Evolutionary conservation across 2,888 invertebrate species (phyloP).

Genomic region (Camptogramma bilineatum): DNA sequence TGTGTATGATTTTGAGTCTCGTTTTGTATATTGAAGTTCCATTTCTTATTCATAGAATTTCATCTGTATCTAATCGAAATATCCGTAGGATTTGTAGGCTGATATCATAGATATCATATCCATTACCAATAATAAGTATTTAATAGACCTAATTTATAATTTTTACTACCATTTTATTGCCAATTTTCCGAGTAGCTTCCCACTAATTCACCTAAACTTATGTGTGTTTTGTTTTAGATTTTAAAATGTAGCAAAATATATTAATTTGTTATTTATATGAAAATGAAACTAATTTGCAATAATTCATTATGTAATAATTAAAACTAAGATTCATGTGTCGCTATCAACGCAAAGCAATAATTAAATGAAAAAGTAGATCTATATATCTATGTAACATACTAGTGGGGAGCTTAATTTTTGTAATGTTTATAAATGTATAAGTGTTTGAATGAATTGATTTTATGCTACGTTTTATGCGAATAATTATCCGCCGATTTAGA

Average conservation of each 20-base stretch:
- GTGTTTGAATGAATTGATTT: slow-evolving; percentile 28
- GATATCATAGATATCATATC: slow-evolving; percentile 26
- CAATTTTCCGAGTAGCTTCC: slow-evolving; percentile 9
- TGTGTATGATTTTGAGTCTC: slow-evolving; percentile 22
- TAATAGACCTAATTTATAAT: slow-evolving; percentile 11
- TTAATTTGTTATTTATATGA: too few relatives aligned
- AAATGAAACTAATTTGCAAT: too few relatives aligned
- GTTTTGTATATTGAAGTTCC: slow-evolving; percentile 21
- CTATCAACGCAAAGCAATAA: not conserved
- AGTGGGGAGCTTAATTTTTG: slow-evolving; percentile 4
- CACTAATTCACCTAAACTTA: not conserved
- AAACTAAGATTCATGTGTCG: too few relatives aligned
- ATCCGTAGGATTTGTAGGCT: slow-evolving; percentile 20
- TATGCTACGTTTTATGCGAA: slow-evolving; percentile 36
- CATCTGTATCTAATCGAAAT: slow-evolving; percentile 24
- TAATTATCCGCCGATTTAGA: slow-evolving; percentile 58
- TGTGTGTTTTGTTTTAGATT: not conserved
- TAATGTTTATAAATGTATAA: slow-evolving; percentile 17
- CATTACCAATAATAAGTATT: slow-evolving; percentile 22
- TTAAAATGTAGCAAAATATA: not conserved
- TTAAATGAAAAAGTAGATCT: not conserved
- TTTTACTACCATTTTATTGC: slow-evolving; percentile 13
- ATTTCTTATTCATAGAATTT: slow-evolving; percentile 19
- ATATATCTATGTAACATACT: too few relatives aligned
- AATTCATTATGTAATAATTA: too few relatives aligned